These are phyloP conservation scores for Antheraea mylitta DNA, from an alignment of 1,140 invertebrate genomes.

Conservation along the genomic window DNA sequence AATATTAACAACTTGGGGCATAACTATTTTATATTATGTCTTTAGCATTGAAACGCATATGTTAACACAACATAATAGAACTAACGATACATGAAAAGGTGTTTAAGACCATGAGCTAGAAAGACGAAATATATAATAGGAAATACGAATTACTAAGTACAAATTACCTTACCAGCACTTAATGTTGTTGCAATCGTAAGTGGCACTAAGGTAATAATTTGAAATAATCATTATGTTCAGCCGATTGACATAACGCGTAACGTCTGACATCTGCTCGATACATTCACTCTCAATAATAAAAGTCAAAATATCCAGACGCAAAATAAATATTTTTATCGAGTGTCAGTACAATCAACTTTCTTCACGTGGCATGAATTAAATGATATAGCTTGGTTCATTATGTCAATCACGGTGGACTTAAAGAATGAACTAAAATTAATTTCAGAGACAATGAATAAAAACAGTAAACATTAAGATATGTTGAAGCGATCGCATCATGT, in stretches of 20 bases:
- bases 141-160: background rate
- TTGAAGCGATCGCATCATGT: no score
- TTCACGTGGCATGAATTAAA: background rate
- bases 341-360: background rate
- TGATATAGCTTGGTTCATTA: background rate
- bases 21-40: no score
- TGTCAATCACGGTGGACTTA: background rate
- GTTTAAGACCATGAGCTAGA: no score
- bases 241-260: constrained; percentile 55
- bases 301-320: constrained; percentile 6
- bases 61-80: no score
- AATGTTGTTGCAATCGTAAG: no score
- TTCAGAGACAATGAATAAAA: background rate
- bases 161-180: no score
- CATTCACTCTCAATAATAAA: constrained; percentile 40
- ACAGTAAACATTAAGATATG: no score
- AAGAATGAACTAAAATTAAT: background rate
- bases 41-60: no score
- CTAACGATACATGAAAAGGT: no score
- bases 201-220: background rate
- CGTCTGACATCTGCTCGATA: constrained; percentile 47
- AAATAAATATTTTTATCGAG: background rate
- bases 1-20: background rate
- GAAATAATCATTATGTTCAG: background rate
- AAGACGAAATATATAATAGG: background rate